phyloP scores from a whole-genome alignment of 2,797 vertebrate species.

The Enteromius treurensis region DNA sequence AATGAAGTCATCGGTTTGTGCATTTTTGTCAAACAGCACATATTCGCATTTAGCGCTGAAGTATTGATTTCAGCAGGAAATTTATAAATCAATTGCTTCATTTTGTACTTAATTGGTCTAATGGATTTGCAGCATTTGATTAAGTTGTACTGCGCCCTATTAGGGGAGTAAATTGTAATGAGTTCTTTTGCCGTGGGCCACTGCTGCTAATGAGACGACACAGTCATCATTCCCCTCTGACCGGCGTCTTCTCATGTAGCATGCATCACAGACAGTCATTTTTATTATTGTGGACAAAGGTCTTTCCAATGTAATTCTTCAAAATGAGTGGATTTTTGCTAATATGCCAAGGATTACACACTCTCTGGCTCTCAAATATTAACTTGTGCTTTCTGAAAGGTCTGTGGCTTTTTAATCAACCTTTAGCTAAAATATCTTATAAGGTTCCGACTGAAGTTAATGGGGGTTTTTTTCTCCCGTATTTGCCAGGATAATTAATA shows the following conservation, averaged over 20 bases:
- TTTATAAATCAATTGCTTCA: slow-evolving; percentile 47
- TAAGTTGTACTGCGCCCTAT: slow-evolving; percentile 49
- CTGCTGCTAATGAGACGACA: slow-evolving; percentile 53
- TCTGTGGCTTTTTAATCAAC: slow-evolving; percentile 29
- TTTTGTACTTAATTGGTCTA: slow-evolving; percentile 54
- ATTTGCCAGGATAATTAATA: background rate
- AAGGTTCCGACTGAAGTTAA: slow-evolving; percentile 3
- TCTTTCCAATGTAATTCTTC: slow-evolving; percentile 40
- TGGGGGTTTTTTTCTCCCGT: background rate
- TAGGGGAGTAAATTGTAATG: slow-evolving; percentile 56
- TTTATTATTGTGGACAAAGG: slow-evolving; percentile 42
- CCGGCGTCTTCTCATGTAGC: slow-evolving; percentile 46
- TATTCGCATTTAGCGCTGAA: slow-evolving; percentile 50
- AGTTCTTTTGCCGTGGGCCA: slow-evolving; percentile 46
- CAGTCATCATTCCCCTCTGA: slow-evolving; percentile 49
- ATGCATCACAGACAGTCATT: slow-evolving; percentile 44
- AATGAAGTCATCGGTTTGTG: slow-evolving; percentile 34
- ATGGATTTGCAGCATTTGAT: slow-evolving; percentile 54
- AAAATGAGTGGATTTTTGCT: slow-evolving; percentile 36
- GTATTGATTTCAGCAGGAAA: slow-evolving; percentile 55
- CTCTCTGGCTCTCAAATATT: slow-evolving; percentile 1
- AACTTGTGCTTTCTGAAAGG: slow-evolving; percentile 11
- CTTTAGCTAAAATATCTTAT: slow-evolving; percentile 1
- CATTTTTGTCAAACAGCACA: slow-evolving; percentile 41
- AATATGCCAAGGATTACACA: slow-evolving; percentile 31